These are phyloP conservation scores for Drosophila hawaiiensis DNA, from an alignment of 2,888 invertebrate species.

Conservation along the genomic window DNA sequence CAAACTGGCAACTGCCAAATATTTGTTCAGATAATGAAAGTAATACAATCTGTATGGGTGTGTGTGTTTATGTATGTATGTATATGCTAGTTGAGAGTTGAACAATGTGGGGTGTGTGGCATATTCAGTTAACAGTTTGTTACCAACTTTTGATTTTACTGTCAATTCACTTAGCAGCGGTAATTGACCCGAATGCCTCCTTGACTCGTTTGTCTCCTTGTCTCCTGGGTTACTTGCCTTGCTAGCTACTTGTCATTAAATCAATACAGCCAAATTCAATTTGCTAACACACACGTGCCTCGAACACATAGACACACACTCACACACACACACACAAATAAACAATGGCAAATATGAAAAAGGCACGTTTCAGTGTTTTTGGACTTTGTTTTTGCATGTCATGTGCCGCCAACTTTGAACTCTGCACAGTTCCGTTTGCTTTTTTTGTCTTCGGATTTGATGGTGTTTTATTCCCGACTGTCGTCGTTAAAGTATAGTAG, in stretches of 20 bases:
- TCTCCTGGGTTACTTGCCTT: slow-evolving; percentile 2
- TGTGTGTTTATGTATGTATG: slow-evolving; percentile 3
- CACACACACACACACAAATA: slow-evolving; percentile 14
- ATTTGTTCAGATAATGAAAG: slow-evolving; percentile 79
- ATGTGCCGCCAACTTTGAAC: slow-evolving; percentile 71
- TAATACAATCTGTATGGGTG: slow-evolving; percentile 51
- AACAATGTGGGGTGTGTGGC: slow-evolving; percentile 24
- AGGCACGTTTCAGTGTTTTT: slow-evolving; percentile 78
- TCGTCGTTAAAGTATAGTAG: slow-evolving; percentile 39
- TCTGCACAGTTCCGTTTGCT: slow-evolving; percentile 32
- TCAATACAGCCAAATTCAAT: slow-evolving; percentile 69
- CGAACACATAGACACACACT: slow-evolving; percentile 15
- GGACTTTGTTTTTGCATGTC: slow-evolving; percentile 79
- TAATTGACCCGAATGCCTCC: slow-evolving; percentile 72
- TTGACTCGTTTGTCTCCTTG: slow-evolving; percentile 10
- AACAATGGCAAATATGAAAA: slow-evolving; percentile 69
- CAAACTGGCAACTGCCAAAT: slow-evolving; percentile 73
- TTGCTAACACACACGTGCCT: slow-evolving; percentile 45
- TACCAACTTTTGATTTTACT: slow-evolving; percentile 55
- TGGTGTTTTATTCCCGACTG: slow-evolving; percentile 30
- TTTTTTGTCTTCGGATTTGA: slow-evolving; percentile 2
- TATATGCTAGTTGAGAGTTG: slow-evolving; percentile 24
- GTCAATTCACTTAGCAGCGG: slow-evolving; percentile 72
- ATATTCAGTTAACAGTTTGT: slow-evolving; percentile 44
- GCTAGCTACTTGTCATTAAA: slow-evolving; percentile 54